A percentile compares a stretch with the other conserved stretches of the same genome.
phyloP scores from a whole-genome alignment of 2,888 invertebrate species.

The Shargacucullia verbasci region DNA sequence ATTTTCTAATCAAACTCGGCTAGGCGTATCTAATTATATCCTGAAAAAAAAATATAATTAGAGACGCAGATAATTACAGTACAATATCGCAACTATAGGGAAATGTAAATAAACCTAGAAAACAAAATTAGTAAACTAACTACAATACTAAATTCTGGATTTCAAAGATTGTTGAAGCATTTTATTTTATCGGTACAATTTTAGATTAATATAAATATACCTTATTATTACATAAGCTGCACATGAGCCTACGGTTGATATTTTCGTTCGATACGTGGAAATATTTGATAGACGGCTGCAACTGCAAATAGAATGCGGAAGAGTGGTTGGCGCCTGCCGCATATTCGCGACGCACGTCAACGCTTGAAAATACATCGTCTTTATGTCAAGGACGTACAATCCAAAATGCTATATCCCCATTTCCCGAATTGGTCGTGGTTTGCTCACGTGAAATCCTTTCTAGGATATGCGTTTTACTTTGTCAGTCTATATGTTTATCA shows the following conservation, averaged over 20 bases:
- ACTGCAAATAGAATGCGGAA: conserved; percentile 63
- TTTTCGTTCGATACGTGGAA: conserved; percentile 50
- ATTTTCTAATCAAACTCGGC: too few relatives aligned
- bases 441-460: conserved; percentile 2
- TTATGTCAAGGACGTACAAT: not conserved
- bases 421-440: not conserved
- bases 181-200: too few relatives aligned
- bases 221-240: too few relatives aligned
- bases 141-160: too few relatives aligned
- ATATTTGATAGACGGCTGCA: conserved; percentile 42
- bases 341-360: conserved; percentile 30
- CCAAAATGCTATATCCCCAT: conserved; percentile 3
- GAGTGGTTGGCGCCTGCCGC: conserved; percentile 40
- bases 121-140: too few relatives aligned
- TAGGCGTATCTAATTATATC: too few relatives aligned
- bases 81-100: too few relatives aligned
- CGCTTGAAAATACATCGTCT: conserved; percentile 10
- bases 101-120: too few relatives aligned
- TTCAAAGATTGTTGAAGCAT: too few relatives aligned
- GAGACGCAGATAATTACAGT: too few relatives aligned
- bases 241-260: conserved; percentile 21
- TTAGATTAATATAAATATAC: too few relatives aligned
- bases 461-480: conserved; percentile 7
- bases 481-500: not conserved
- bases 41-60: too few relatives aligned